These are phyloP conservation scores for Drosophila jambulina DNA, from an alignment of 1,140 invertebrate genomes.

Conservation along the genomic window DNA sequence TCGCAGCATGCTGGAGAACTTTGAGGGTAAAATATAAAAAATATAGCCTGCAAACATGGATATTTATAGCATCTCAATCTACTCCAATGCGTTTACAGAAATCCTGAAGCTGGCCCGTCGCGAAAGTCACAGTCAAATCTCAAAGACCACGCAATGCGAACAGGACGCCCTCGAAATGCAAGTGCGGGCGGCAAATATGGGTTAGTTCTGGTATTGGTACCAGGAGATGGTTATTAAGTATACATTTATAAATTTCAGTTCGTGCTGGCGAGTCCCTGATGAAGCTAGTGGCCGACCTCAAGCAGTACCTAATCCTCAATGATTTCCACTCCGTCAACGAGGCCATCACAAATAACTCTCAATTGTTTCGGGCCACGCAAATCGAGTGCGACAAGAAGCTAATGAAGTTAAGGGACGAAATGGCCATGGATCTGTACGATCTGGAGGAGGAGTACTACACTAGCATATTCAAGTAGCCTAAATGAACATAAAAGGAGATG, in stretches of 20 bases:
- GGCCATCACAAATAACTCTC: constrained; percentile 96
- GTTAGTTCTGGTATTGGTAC: constrained; percentile 77
- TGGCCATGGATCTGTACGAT: constrained; percentile 97
- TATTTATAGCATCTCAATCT: background rate
- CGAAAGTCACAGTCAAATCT: constrained; percentile 96
- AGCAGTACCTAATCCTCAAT: constrained; percentile 98
- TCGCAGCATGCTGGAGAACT: constrained; percentile 98
- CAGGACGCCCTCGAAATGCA: constrained; percentile 99
- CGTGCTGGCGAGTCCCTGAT: constrained; percentile 97
- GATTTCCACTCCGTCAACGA: constrained; percentile 99
- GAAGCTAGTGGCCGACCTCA: constrained; percentile 98
- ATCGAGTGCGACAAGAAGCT: constrained; percentile 97
- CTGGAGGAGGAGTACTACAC: constrained; percentile 99
- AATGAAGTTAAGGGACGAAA: constrained; percentile 96
- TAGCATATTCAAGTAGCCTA: constrained; percentile 93
- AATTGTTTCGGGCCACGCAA: constrained; percentile 94
- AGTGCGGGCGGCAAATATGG: constrained; percentile 96
- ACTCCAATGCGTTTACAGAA: constrained; percentile 87
- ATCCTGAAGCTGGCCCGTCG: constrained; percentile 97
- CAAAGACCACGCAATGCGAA: constrained; percentile 95
- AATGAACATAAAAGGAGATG: background rate
- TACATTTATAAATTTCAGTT: constrained; percentile 85
- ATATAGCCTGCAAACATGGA: background rate
- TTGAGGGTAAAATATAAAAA: constrained; percentile 89
- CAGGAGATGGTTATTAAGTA: background rate